These are phyloP conservation scores for Xiphophorus couchianus DNA, from an alignment of 2,113 vertebrate species.

Conservation along the genomic window DNA sequence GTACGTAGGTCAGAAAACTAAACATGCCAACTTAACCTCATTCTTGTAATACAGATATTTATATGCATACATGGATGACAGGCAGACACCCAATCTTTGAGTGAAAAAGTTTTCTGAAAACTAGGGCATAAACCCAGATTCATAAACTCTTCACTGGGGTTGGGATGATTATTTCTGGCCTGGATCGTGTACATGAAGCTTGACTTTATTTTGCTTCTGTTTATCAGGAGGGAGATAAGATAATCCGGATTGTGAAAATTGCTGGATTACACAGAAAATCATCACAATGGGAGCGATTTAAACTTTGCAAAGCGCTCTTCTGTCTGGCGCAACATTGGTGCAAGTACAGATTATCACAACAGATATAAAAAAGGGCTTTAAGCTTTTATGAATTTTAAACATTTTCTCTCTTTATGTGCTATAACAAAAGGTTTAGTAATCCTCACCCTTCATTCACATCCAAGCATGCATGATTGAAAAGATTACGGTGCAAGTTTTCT, in stretches of 20 bases:
- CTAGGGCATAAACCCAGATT: conserved; percentile 42
- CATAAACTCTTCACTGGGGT: conserved; percentile 16
- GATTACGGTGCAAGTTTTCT: conserved; percentile 49
- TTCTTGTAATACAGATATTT: too few species aligned
- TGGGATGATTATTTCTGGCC: conserved; percentile 61
- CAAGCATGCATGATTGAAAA: conserved; percentile 60
- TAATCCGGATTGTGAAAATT: conserved; percentile 78
- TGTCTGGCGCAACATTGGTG: conserved; percentile 49
- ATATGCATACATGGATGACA: background rate
- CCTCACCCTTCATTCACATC: conserved; percentile 54
- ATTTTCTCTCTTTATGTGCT: conserved; percentile 29
- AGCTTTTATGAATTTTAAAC: conserved; percentile 59
- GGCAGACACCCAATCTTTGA: background rate
- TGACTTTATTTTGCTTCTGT: conserved; percentile 60
- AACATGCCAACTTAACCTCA: too few species aligned
- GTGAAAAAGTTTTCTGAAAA: conserved; percentile 30
- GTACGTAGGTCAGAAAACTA: too few species aligned
- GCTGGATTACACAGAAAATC: conserved; percentile 75
- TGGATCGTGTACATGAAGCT: conserved; percentile 68
- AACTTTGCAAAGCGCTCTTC: conserved; percentile 58
- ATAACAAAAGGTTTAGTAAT: conserved; percentile 58
- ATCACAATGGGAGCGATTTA: conserved; percentile 66
- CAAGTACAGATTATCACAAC: conserved; percentile 51
- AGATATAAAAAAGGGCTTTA: conserved; percentile 64
- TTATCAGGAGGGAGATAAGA: conserved; percentile 65